phyloP scores from a whole-genome alignment of 2,888 invertebrate species.

The Conchocele bisecta region DNA sequence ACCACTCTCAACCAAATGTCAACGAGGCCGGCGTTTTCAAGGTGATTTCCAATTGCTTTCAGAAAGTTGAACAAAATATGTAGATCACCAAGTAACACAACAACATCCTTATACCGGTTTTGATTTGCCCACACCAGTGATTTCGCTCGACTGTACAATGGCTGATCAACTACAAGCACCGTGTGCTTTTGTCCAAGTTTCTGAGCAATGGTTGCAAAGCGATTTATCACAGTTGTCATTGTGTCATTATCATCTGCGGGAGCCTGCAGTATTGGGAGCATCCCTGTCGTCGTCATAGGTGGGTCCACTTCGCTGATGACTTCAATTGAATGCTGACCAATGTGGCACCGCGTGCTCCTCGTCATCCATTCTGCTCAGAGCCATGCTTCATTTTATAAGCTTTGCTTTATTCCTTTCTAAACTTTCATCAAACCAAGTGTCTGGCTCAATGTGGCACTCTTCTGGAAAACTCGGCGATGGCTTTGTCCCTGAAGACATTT shows the following conservation, averaged over 20 bases:
- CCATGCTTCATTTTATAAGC: slow-evolving; percentile 3
- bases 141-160: slow-evolving; percentile 1
- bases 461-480: not conserved
- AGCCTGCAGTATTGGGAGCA: slow-evolving; percentile 33
- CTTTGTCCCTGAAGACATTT: slow-evolving; percentile 10
- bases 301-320: not conserved
- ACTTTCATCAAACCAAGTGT: slow-evolving; percentile 19
- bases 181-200: slow-evolving; percentile 29
- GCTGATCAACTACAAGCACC: slow-evolving; percentile 30
- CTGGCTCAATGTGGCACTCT: not conserved
- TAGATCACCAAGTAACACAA: slow-evolving; percentile 1
- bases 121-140: slow-evolving; percentile 4
- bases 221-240: slow-evolving; percentile 23
- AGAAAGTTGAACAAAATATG: slow-evolving; percentile 34
- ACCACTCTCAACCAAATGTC: too few species aligned
- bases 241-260: slow-evolving; percentile 44
- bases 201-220: slow-evolving; percentile 14
- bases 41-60: slow-evolving; percentile 26
- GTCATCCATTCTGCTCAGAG: too few species aligned
- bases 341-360: too few species aligned
- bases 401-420: not conserved
- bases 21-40: slow-evolving; percentile 26
- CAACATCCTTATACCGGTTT: not conserved
- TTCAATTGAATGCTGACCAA: too few species aligned
- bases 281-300: slow-evolving; percentile 22